phyloP scores from a whole-genome alignment of 2,113 vertebrate genomes.

The Pavo muticus region DNA sequence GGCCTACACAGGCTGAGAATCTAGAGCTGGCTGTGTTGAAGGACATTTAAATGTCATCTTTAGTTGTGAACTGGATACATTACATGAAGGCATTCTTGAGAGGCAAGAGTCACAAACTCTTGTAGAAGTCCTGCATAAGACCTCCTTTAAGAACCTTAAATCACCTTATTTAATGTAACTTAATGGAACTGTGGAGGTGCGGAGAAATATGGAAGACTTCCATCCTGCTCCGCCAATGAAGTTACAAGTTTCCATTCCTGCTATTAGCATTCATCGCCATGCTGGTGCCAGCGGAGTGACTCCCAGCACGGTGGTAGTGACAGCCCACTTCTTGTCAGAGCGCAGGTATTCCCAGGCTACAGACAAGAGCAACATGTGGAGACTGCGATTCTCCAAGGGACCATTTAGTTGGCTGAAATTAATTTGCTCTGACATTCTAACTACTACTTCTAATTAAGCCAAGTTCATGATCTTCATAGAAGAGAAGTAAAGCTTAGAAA shows the following conservation, averaged over 20 bases:
- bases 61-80: neutral
- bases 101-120: neutral
- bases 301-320: neutral
- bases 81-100: neutral
- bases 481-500: slow-evolving; percentile 43
- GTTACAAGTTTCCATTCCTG: fast-evolving
- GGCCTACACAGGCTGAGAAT: neutral
- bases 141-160: neutral
- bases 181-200: neutral
- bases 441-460: slow-evolving; percentile 69
- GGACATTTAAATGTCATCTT: neutral
- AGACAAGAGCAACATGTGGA: neutral
- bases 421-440: slow-evolving; percentile 68
- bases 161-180: neutral
- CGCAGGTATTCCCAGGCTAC: neutral
- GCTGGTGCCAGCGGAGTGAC: fast-evolving
- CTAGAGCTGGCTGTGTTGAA: neutral
- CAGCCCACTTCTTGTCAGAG: neutral
- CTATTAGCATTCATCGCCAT: neutral
- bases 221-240: neutral
- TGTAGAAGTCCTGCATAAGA: neutral
- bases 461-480: slow-evolving; percentile 54
- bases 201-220: fast-evolving
- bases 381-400: slow-evolving; percentile 29
- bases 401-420: slow-evolving; percentile 28